Percentiles rank a stretch among this genome's conserved stretches.
Evolutionary conservation across 1,140 invertebrate genomes (phyloP).

Genomic region (Dendrolimus kikuchii): DNA sequence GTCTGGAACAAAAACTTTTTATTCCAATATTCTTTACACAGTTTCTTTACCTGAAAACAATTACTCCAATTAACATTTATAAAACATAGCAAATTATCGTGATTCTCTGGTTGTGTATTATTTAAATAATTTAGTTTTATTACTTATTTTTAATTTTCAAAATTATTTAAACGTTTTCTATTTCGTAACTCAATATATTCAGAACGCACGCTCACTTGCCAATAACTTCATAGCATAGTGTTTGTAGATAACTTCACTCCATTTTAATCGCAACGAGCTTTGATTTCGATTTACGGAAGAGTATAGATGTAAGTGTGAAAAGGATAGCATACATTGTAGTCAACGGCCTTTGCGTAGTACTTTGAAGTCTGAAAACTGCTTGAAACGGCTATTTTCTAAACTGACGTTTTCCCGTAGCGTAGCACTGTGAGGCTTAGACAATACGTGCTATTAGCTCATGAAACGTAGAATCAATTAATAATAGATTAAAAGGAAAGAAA

Average conservation of each 20-base stretch:
- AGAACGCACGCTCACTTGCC: conserved; percentile 40
- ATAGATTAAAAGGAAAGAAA: no score
- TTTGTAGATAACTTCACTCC: conserved; percentile 46
- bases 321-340: conserved; percentile 49
- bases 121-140: no score
- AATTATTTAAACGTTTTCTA: no score
- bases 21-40: no score
- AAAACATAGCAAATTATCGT: no score
- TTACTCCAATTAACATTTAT: no score
- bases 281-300: conserved; percentile 71
- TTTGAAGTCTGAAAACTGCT: conserved; percentile 45
- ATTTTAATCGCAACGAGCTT: conserved; percentile 64
- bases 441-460: conserved; percentile 6
- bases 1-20: conserved; percentile 1
- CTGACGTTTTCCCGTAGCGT: conserved; percentile 34
- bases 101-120: no score
- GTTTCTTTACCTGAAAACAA: no score
- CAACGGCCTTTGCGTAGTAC: conserved; percentile 47
- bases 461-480: no score
- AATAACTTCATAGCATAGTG: conserved; percentile 35
- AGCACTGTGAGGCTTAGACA: conserved; percentile 22
- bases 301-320: conserved; percentile 46
- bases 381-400: conserved; percentile 37
- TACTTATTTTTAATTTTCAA: no score
- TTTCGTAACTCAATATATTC: conserved; percentile 14